Conservation (phyloP, 1,140 invertebrate species). For the Philaenus spumarius region DNA sequence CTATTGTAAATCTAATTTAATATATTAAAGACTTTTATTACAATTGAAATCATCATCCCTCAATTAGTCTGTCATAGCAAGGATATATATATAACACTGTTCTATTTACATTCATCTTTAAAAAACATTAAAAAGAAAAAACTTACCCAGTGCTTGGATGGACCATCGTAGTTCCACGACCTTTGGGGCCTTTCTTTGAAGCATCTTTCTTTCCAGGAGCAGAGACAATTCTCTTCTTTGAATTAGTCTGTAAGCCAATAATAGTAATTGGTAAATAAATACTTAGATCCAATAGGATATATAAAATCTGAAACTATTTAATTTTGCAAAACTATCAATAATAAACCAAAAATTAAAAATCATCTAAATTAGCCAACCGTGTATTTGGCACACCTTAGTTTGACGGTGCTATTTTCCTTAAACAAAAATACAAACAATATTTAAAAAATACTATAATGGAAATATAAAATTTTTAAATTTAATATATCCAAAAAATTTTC, state of each 20-base stretch:
- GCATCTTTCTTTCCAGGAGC: slow-evolving; percentile 36
- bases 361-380: background rate
- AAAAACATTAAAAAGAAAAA: too few relatives aligned
- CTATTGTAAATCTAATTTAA: too few relatives aligned
- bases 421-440: too few relatives aligned
- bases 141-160: slow-evolving; percentile 23
- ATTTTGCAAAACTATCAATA: background rate
- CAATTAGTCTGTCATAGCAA: too few relatives aligned
- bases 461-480: too few relatives aligned
- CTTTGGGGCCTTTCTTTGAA: slow-evolving; percentile 30
- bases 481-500: too few relatives aligned
- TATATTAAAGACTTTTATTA: too few relatives aligned
- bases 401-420: background rate
- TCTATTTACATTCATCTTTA: too few relatives aligned
- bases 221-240: slow-evolving; percentile 39
- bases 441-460: too few relatives aligned
- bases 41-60: too few relatives aligned
- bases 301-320: background rate
- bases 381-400: too few relatives aligned
- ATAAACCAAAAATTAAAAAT: background rate
- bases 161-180: slow-evolving; percentile 33
- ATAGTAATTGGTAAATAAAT: background rate
- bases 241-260: slow-evolving; percentile 34
- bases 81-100: too few relatives aligned
- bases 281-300: background rate